A percentile compares a stretch with the other conserved stretches of the same genome.
phyloP scores from a whole-genome alignment of 2,797 vertebrate genomes.

The Anolis apletophallus region DNA sequence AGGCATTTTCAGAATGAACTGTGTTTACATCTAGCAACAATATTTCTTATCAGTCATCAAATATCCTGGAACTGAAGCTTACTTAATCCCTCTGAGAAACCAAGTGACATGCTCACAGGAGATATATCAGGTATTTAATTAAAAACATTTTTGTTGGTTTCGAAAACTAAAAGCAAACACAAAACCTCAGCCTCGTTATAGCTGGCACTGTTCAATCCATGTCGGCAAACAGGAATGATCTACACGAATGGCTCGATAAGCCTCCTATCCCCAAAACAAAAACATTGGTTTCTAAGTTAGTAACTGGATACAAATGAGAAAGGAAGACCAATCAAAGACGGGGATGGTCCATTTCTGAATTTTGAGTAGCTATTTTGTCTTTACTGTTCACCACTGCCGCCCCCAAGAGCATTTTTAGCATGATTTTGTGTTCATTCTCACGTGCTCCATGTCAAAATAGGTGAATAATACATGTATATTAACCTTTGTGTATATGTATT shows the following conservation, averaged over 20 bases:
- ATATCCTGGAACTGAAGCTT: slow-evolving; percentile 72
- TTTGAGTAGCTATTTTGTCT: not conserved
- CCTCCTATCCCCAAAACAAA: not conserved
- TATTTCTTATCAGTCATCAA: slow-evolving; percentile 77
- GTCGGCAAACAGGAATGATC: not conserved
- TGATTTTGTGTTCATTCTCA: slow-evolving; percentile 43
- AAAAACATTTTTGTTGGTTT: slow-evolving; percentile 13
- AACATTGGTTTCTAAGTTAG: not conserved
- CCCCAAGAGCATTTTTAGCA: slow-evolving; percentile 34
- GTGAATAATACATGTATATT: slow-evolving; percentile 13
- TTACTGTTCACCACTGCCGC: not conserved
- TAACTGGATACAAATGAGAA: slow-evolving; percentile 1
- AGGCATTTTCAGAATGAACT: slow-evolving; percentile 66
- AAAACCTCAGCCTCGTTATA: not conserved
- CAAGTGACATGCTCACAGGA: slow-evolving; percentile 75
- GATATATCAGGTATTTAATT: slow-evolving; percentile 47
- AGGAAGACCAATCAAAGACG: not conserved
- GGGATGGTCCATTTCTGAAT: not conserved
- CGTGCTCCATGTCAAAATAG: slow-evolving; percentile 22
- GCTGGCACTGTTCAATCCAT: not conserved
- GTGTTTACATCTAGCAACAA: slow-evolving; percentile 75
- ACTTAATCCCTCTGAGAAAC: slow-evolving; percentile 76
- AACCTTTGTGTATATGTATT: slow-evolving; percentile 34
- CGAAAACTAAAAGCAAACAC: not conserved
- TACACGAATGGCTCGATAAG: not conserved